Evolutionary conservation across 2,113 vertebrate genomes (phyloP).

Genomic region (Clarias magur): DNA sequence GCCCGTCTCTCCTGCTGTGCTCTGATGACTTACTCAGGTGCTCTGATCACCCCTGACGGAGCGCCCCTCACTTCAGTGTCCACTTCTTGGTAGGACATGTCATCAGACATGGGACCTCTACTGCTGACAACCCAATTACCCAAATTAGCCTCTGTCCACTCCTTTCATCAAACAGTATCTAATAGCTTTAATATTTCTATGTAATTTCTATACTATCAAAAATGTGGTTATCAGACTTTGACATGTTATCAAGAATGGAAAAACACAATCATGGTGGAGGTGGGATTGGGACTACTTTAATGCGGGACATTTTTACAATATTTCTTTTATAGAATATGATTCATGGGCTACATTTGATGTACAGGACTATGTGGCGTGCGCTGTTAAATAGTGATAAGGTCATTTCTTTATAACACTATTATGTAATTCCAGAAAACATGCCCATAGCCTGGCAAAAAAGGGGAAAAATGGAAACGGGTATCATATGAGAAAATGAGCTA

Average conservation of each 20-base stretch:
- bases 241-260: conserved; percentile 25
- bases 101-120: conserved; percentile 66
- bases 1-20: conserved; percentile 71
- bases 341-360: not conserved
- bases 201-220: conserved; percentile 31
- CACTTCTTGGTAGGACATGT: conserved; percentile 63
- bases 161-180: conserved; percentile 34
- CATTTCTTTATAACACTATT: conserved; percentile 26
- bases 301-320: not conserved
- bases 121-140: conserved; percentile 68
- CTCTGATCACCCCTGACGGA: conserved; percentile 67
- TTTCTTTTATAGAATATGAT: not conserved
- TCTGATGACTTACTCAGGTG: conserved; percentile 62
- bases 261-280: conserved; percentile 12
- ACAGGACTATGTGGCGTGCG: not conserved
- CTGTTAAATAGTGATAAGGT: conserved; percentile 17
- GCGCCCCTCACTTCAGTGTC: conserved; percentile 53
- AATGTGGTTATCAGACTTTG: conserved; percentile 55
- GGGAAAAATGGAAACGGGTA: conserved; percentile 8
- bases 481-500: conserved; percentile 22
- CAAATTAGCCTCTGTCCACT: conserved; percentile 68
- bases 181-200: conserved; percentile 42
- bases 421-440: conserved; percentile 25
- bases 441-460: not conserved
- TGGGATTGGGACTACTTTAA: not conserved